phyloP scores from a whole-genome alignment of 2,797 vertebrate species.

The Scolopax rusticola region DNA sequence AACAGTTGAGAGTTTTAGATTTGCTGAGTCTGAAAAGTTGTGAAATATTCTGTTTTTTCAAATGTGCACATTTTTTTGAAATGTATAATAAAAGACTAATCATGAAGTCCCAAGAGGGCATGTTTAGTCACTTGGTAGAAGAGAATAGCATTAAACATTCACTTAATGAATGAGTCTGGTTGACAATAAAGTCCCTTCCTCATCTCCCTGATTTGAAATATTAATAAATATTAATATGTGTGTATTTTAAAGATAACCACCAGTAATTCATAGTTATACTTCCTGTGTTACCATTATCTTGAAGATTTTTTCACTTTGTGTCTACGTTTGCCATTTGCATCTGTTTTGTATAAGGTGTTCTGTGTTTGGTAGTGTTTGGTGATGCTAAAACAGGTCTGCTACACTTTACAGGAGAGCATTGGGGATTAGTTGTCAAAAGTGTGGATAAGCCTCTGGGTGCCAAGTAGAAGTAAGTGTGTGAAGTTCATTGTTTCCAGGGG shows the following conservation, averaged over 20 bases:
- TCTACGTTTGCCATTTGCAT: not conserved
- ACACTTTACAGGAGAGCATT: not conserved
- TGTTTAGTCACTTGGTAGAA: not conserved
- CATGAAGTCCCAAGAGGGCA: not conserved
- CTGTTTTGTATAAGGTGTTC: not conserved
- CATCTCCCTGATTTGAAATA: not conserved
- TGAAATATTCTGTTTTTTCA: not conserved
- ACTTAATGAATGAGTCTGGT: not conserved
- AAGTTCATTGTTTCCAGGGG: not conserved
- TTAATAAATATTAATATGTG: not conserved
- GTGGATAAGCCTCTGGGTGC: not conserved
- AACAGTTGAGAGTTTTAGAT: not conserved
- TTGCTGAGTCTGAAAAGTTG: not conserved
- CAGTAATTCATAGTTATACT: not conserved
- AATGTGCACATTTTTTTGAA: not conserved
- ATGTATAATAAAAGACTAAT: not conserved
- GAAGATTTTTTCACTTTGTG: not conserved
- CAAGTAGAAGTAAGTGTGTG: not conserved
- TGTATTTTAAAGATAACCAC: not conserved
- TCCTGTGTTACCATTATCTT: not conserved
- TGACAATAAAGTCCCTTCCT: not conserved
- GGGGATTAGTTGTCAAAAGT: not conserved
- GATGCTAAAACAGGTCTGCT: not conserved
- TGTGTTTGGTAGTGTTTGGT: not conserved
- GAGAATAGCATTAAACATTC: not conserved